Evolutionary conservation across 2,113 vertebrate genomes (phyloP).

Genomic region (western clawed frog (Xenopus tropicalis)): UCB_Xtro_10.0 CM004443.2:206751001-206751500

Average conservation of each 20-base stretch:
- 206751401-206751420: conserved; percentile 56
- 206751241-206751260: conserved; percentile 84
- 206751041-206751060: conserved; percentile 93
- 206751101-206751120: conserved; percentile 67
- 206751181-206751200: conserved; percentile 75
- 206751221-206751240: conserved; percentile 91
- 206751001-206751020: conserved; percentile 69
- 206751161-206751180: conserved; percentile 67
- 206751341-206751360: conserved; percentile 92
- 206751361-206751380: conserved; percentile 92
- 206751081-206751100: conserved; percentile 74
- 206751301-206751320: conserved; percentile 96
- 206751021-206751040: conserved; percentile 69
- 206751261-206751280: conserved; percentile 80
- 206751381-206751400: conserved; percentile 73
- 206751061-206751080: conserved; percentile 83
- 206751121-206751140: conserved; percentile 66
- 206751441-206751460: conserved; percentile 66
- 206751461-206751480: conserved; percentile 85
- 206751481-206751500: conserved; percentile 89
- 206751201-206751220: conserved; percentile 88
- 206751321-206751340: conserved; percentile 94
- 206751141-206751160: conserved; percentile 71
- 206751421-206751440: conserved; percentile 64
- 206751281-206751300: conserved; percentile 64